phyloP scores from a whole-genome alignment of 2,888 invertebrate species.

The Ashinkailepas kermadecensis region DNA sequence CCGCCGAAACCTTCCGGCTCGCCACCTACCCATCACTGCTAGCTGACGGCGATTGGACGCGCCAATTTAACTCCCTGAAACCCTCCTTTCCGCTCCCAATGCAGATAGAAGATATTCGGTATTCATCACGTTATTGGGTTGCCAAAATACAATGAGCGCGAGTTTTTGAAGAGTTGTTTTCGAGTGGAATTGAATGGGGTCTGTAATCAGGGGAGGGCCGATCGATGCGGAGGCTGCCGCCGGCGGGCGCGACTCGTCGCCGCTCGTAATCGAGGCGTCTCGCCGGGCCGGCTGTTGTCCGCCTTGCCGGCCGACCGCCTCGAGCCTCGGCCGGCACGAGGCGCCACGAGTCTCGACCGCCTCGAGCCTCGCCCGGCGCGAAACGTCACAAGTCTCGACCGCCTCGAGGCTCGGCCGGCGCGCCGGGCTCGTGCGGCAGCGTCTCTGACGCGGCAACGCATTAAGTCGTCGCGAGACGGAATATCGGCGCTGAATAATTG shows the following conservation, averaged over 20 bases:
- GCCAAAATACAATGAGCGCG: background rate
- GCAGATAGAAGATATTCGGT: background rate
- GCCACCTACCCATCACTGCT: too few relatives aligned
- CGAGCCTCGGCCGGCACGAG: too few relatives aligned
- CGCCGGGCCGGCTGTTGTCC: too few relatives aligned
- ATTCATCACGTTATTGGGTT: background rate
- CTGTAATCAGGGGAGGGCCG: background rate
- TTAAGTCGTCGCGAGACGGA: background rate
- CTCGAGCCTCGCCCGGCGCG: background rate
- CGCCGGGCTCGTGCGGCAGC: background rate
- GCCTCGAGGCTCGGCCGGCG: background rate
- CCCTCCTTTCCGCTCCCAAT: too few relatives aligned
- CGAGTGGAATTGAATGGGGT: background rate
- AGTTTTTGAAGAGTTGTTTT: background rate
- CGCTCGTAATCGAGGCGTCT: too few relatives aligned
- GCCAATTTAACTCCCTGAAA: too few relatives aligned
- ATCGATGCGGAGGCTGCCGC: background rate
- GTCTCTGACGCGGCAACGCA: background rate
- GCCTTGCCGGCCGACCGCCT: too few relatives aligned
- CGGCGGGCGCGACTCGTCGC: too few relatives aligned
- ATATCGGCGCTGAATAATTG: background rate
- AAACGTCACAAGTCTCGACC: background rate
- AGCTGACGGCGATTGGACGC: too few relatives aligned
- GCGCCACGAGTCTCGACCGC: background rate
- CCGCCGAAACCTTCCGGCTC: too few relatives aligned